Percentiles rank a stretch among this genome's conserved stretches.
Conservation (phyloP, 2,113 vertebrate genomes). For the Phalacrocorax aristotelis region DNA sequence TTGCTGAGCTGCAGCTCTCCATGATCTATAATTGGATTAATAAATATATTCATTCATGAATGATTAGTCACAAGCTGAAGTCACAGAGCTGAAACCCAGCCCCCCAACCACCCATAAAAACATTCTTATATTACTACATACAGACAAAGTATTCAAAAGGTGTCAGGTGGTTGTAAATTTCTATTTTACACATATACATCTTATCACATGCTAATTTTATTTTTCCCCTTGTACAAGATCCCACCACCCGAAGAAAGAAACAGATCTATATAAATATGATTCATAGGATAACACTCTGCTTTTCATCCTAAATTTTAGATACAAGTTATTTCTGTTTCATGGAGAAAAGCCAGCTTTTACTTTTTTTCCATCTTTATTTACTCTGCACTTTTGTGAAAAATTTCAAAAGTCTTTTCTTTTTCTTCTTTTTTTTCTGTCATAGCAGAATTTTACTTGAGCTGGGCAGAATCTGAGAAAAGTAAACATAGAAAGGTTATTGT, state of each 20-base stretch:
- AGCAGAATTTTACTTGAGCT: background rate
- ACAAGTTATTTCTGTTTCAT: background rate
- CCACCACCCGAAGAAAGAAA: background rate
- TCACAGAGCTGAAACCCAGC: background rate
- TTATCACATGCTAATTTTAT: background rate
- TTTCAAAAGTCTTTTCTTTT: background rate
- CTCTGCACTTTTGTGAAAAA: background rate
- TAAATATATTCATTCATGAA: conserved; percentile 24
- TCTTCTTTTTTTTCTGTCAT: background rate
- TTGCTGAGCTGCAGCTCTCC: background rate
- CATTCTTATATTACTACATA: background rate
- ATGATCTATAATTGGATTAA: conserved; percentile 1
- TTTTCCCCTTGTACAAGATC: background rate
- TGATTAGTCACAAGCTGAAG: background rate
- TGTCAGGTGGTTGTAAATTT: background rate
- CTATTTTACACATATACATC: background rate
- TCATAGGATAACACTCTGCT: background rate
- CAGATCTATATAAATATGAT: background rate
- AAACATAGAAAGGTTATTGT: background rate
- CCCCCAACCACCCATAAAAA: background rate
- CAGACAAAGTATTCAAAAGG: background rate
- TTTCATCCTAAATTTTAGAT: background rate
- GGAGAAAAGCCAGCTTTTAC: background rate
- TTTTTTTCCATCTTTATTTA: background rate
- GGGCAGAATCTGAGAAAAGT: background rate